Conservation (phyloP, 2,888 invertebrate genomes). For the Drosophila seclusa region DNA sequence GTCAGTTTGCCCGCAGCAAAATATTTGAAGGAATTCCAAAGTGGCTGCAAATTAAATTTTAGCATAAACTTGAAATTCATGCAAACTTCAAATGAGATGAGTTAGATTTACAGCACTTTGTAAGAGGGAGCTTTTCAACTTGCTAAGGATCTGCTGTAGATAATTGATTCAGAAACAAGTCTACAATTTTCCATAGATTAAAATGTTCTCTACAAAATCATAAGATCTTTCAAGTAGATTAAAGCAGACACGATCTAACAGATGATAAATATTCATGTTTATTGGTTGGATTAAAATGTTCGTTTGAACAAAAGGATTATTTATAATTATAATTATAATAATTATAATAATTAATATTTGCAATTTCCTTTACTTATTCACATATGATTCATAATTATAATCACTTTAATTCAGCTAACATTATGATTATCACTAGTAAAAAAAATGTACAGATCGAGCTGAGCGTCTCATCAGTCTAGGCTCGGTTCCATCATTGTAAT, state of each 20-base stretch:
- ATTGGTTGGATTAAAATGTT: neutral
- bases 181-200: neutral
- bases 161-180: neutral
- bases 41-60: constrained; percentile 40
- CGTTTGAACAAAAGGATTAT: too few relatives aligned
- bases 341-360: too few relatives aligned
- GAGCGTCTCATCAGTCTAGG: constrained; percentile 1
- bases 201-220: neutral
- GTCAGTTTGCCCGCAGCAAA: constrained; percentile 3
- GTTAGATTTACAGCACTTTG: neutral
- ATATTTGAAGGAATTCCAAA: constrained; percentile 25
- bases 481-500: constrained; percentile 13
- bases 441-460: neutral
- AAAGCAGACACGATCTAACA: neutral
- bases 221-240: neutral
- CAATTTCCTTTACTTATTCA: neutral
- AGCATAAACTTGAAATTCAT: constrained; percentile 1
- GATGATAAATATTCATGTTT: neutral
- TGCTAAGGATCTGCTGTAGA: neutral
- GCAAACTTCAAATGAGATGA: neutral
- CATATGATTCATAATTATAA: neutral
- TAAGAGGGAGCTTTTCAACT: neutral
- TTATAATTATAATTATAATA: neutral
- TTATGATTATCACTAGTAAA: neutral
- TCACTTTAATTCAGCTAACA: neutral